Percentiles rank a stretch among this genome's conserved stretches.
These are phyloP conservation scores for Esperia sulphurella DNA, from an alignment of 2,888 invertebrate species.

Conservation along the genomic window DNA sequence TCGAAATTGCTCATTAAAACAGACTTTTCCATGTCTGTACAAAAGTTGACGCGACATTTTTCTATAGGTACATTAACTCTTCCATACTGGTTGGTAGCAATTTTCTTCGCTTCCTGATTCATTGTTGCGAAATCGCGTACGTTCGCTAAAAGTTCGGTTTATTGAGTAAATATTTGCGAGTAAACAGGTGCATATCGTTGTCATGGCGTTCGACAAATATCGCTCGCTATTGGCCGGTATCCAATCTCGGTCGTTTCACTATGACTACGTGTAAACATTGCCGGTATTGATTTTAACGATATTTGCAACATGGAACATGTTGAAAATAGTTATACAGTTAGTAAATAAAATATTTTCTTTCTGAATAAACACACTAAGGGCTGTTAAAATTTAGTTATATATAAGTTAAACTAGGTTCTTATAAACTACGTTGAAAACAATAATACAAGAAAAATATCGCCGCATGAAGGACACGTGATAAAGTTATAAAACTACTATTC, in stretches of 20 bases:
- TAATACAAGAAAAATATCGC: no score
- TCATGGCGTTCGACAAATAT: constrained; percentile 50
- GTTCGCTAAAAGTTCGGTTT: constrained; percentile 26
- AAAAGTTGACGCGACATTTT: constrained; percentile 66
- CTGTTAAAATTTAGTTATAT: no score
- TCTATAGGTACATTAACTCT: constrained; percentile 56
- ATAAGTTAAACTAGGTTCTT: no score
- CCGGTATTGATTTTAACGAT: constrained; percentile 23
- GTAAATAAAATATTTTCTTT: no score
- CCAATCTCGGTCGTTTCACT: constrained; percentile 50
- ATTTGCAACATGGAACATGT: constrained; percentile 14
- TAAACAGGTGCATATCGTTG: constrained; percentile 45
- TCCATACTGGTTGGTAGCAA: constrained; percentile 63
- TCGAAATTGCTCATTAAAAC: constrained; percentile 54
- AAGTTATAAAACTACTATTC: no score
- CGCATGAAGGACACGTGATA: no score
- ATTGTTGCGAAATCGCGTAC: constrained; percentile 25
- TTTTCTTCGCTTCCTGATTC: constrained; percentile 57
- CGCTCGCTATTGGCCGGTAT: constrained; percentile 41
- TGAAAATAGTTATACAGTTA: not conserved
- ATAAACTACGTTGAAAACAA: no score
- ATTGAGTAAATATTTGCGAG: constrained; percentile 43
- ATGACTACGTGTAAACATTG: constrained; percentile 60
- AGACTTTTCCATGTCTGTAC: constrained; percentile 52
- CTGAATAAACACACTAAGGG: no score